Evolutionary conservation across 2,113 vertebrate genomes (phyloP).

Genomic region (Bubo bubo): DNA sequence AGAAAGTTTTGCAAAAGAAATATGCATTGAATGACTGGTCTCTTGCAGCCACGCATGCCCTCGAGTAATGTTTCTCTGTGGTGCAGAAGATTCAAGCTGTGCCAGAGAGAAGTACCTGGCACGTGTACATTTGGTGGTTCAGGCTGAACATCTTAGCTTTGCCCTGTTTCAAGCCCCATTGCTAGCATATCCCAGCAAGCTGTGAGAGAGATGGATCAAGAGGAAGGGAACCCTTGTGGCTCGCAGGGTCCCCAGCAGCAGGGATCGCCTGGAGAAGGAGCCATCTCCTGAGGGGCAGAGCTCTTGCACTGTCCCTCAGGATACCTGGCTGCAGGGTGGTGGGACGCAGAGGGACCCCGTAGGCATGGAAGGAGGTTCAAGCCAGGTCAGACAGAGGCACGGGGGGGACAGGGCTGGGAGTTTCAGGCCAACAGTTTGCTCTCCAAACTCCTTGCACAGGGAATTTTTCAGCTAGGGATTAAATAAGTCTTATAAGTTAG

Average conservation of each 20-base stretch:
- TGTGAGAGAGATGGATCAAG: background rate
- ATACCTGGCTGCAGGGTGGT: background rate
- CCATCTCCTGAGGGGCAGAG: background rate
- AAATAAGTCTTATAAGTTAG: background rate
- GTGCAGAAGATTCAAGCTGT: background rate
- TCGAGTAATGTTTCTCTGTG: background rate
- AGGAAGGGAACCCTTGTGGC: no score
- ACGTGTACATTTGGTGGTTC: rapidly evolving
- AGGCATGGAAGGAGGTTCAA: background rate
- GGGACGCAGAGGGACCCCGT: rapidly evolving
- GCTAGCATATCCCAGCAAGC: background rate
- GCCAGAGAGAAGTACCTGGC: background rate
- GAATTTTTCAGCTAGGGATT: background rate
- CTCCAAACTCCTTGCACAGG: background rate
- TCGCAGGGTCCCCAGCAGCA: background rate
- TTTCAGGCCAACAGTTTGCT: background rate
- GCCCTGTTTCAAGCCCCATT: background rate
- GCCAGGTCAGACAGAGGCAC: background rate
- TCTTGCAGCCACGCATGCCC: background rate
- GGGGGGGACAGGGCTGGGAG: background rate
- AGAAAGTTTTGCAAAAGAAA: background rate
- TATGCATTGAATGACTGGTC: background rate
- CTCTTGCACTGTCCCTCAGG: background rate
- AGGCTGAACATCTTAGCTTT: background rate
- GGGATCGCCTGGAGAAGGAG: background rate